Evolutionary conservation across 2,113 vertebrate species (phyloP).

Genomic region (Urocolius indicus): DNA sequence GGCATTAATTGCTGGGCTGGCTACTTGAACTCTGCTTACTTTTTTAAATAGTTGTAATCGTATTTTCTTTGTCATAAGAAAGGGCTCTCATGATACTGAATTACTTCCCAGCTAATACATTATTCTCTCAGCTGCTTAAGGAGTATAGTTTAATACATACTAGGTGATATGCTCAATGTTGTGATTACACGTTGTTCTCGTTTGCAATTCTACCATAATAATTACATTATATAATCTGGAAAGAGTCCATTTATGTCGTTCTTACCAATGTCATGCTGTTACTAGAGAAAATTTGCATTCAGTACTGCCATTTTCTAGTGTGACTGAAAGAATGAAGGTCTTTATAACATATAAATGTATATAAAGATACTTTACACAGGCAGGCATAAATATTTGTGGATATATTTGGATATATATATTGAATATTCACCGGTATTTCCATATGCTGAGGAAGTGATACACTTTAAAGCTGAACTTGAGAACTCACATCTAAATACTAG

Average conservation of each 20-base stretch:
- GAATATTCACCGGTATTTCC: background rate
- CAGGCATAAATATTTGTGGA: accelerated
- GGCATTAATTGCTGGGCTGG: background rate
- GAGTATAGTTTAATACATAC: background rate
- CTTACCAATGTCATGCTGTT: background rate
- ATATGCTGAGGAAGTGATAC: background rate
- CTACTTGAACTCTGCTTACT: background rate
- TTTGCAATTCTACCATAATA: background rate
- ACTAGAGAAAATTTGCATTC: background rate
- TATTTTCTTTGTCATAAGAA: background rate
- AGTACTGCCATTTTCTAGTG: background rate
- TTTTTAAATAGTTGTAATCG: background rate
- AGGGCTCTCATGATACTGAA: background rate
- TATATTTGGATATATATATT: accelerated
- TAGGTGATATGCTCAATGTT: background rate
- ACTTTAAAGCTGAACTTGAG: background rate
- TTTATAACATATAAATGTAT: background rate
- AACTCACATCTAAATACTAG: background rate
- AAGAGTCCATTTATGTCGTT: background rate
- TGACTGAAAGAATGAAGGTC: background rate
- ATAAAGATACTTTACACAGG: background rate
- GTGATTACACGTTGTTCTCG: background rate
- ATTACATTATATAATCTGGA: background rate
- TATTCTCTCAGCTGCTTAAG: background rate
- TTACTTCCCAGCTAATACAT: background rate